Base-by-base conservation (phyloP, 64 coral and sea anemone species). In the Actinia tenebrosa region DNA sequence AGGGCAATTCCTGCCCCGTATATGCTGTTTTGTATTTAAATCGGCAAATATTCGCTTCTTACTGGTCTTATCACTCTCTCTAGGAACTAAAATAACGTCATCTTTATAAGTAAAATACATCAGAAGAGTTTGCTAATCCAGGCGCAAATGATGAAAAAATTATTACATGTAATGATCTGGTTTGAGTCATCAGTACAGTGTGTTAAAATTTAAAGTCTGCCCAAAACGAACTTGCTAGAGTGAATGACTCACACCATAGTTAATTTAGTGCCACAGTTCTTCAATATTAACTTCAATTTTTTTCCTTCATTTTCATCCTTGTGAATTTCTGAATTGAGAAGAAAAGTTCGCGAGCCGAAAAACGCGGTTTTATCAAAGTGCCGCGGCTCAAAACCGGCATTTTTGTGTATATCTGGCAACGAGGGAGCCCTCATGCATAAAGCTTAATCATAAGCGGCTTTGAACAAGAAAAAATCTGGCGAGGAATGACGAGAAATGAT, bases 401-500 rank as follows among this genome's bases (percentile, higher is more conserved):
- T 37, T 37, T 37, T 37, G 30, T 37, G 30, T 37, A 37, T 37
- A 37, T 37, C 30, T 37, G 30, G 30, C 30, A 37, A 22, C n/a
- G 16, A 66, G 63, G 63, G 5, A 66, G 63, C 63, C 63, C 63
- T 66, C 22, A 66, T 66, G 63, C 63, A 66, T 66, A 66, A 66
- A 66, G 63, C n/a, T 66, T 20, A 66, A 66, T n/a, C 60, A n/a
- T 66, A 66, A 66, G 63, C 63, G 63, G 63, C 63, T 66, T 66
- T 66, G 63, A 23, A 66, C 2, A 66, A 66, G n/a, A 20, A 66
- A 66, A 66, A 66, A 66, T 66, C 63, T 66, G 63, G 20, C 63
- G 63, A 66, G 63, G 19, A 20, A 66, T 20, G 63, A 66, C 19
- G 10, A 66, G n/a, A 23, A 66, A 23, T 17, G 61, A 66, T 66